Evolutionary conservation across 2,888 invertebrate species (phyloP).

Genomic region (Perithous albicinctus): DNA sequence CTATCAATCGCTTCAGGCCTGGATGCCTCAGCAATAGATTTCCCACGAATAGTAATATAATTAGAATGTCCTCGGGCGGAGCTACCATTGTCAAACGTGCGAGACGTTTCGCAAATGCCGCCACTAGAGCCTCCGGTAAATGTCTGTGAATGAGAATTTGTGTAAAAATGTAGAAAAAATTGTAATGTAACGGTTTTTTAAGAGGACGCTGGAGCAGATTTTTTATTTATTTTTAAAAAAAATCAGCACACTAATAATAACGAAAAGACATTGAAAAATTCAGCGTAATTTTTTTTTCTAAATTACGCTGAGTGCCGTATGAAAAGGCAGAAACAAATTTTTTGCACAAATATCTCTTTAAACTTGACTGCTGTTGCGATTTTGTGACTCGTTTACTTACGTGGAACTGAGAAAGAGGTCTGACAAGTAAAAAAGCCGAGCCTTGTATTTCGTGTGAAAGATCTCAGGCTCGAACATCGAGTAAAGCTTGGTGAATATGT

Average conservation of each 20-base stretch:
- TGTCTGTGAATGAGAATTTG: conserved; percentile 87
- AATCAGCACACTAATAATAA: no score
- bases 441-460: conserved; percentile 95
- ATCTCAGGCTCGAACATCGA: conserved; percentile 96
- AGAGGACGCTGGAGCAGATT: no score
- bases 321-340: no score
- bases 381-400: conserved; percentile 85
- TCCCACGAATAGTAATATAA: conserved; percentile 92
- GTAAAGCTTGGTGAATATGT: conserved; percentile 97
- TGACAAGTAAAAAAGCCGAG: conserved; percentile 94
- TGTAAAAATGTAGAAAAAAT: conserved; percentile 1
- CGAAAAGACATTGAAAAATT: no score
- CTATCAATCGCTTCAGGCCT: conserved; percentile 89
- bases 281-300: no score
- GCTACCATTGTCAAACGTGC: conserved; percentile 94
- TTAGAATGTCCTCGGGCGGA: conserved; percentile 91
- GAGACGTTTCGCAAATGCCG: conserved; percentile 96
- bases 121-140: conserved; percentile 95
- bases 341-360: no score
- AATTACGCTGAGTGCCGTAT: no score
- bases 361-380: background rate
- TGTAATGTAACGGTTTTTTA: no score
- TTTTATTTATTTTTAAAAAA: no score
- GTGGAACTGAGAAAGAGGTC: conserved; percentile 97
- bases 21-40: conserved; percentile 95